Base-by-base conservation (phyloP, 2,113 vertebrate species). In the Oceanodroma tethys region DNA sequence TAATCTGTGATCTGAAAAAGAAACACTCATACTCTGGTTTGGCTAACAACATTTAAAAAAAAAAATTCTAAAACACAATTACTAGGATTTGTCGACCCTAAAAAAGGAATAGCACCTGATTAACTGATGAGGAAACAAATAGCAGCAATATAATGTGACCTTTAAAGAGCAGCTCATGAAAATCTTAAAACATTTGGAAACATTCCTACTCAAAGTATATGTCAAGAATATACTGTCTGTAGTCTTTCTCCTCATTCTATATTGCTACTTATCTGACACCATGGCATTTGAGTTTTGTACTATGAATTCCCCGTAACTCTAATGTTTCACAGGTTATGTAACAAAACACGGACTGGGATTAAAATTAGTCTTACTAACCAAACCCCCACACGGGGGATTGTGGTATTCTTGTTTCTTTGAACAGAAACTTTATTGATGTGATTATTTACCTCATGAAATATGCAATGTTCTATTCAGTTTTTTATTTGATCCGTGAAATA, bases 101-200 rank as follows among this genome's bases (percentile, higher is more conserved):
- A 81, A 38, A 16, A 65, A 68, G 13, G 32, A 93, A 48, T 17
- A 52, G 50, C 45, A 40, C 71, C 72, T 95, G 93, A 95, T 97
- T 83, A 89, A 58, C 58, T 91, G 94, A 94, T 83, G 94, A 96
- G 83, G 89, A 93, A 95, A 94, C 80, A 95, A 95, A 92, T 93
- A 96, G 65, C 59, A 85, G 66, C 50, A 32, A 38, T n/a, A 40
- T 32, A 83, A 71, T 21, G 6, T 91, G 95, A 96, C 96, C 97
- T 97, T 98, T 97, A 96, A 95, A 96, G 92, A 96, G 86, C 82
- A 90, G 63, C 83, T 93, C 34, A 1, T 42, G 84, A 58, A 94
- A 88, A 63, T 70, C 34, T 86, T 32, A 32, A 88, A 81, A 79
- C 13, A 47, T 30, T 63, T 48, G 53, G 84, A 50, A 73, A 42